These are phyloP conservation scores for Equus quagga DNA, from an alignment of 2,113 vertebrate species.

Conservation along the genomic window DNA sequence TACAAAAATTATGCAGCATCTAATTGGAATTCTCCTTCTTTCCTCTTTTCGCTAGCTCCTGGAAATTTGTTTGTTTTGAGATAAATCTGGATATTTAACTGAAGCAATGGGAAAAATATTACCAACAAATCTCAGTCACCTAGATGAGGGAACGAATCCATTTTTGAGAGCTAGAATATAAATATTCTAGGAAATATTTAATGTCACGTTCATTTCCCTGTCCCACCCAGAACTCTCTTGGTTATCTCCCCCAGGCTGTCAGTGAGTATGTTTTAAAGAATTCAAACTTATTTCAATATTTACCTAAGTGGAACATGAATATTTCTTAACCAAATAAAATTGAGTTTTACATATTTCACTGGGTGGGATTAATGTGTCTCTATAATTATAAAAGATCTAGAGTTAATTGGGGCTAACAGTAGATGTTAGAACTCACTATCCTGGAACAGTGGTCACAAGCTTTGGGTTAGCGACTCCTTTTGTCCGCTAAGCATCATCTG, in stretches of 20 bases:
- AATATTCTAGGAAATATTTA: not conserved
- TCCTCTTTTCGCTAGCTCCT: not conserved
- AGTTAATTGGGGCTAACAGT: not conserved
- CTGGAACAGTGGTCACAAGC: not conserved
- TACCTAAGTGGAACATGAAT: not conserved
- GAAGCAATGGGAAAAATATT: not conserved
- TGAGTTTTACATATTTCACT: not conserved
- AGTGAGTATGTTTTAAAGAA: not conserved
- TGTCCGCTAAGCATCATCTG: not conserved
- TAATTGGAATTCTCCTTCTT: not conserved
- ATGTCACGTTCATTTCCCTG: not conserved
- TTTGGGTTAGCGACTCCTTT: not conserved
- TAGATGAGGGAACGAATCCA: not conserved
- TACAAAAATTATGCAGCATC: not conserved
- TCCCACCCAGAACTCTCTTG: not conserved
- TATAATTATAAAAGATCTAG: not conserved
- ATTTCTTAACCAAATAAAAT: not conserved
- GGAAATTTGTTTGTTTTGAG: not conserved
- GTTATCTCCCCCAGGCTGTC: not conserved
- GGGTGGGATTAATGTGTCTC: not conserved
- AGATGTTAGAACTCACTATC: not conserved
- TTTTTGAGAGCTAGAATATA: not conserved
- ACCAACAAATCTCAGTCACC: not conserved
- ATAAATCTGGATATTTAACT: constrained; percentile 15
- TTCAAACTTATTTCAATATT: constrained; percentile 1